phyloP scores from a whole-genome alignment of 2,888 invertebrate genomes.

The Tryphoninae sp. region DNA sequence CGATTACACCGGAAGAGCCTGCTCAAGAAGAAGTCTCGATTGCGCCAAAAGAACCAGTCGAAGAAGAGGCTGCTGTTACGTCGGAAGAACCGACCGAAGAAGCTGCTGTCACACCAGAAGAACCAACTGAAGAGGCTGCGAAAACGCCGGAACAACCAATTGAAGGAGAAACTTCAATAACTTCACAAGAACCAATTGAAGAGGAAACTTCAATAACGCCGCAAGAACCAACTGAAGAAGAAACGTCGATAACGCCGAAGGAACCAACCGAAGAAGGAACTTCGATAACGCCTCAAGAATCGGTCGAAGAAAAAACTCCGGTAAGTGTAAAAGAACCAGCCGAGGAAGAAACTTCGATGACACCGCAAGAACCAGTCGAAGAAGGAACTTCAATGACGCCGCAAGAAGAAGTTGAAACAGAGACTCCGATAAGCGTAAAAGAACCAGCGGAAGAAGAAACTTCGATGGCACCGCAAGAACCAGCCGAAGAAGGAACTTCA shows the following conservation, averaged over 20 bases:
- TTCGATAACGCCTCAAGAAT: constrained; percentile 46
- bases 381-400: constrained; percentile 58
- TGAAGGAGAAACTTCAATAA: constrained; percentile 53
- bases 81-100: constrained; percentile 55
- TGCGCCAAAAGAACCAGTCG: constrained; percentile 16
- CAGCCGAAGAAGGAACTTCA: not conserved
- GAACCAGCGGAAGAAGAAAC: constrained; percentile 7
- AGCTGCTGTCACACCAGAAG: constrained; percentile 48
- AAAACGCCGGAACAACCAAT: constrained; percentile 46
- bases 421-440: not conserved
- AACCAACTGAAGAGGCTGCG: constrained; percentile 53
- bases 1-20: not conserved
- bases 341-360: constrained; percentile 53
- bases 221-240: constrained; percentile 29
- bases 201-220: constrained; percentile 57
- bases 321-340: constrained; percentile 38
- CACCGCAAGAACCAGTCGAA: constrained; percentile 54
- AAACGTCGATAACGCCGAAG: not conserved
- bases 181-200: constrained; percentile 54
- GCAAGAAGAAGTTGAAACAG: constrained; percentile 31
- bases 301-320: constrained; percentile 54
- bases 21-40: not conserved
- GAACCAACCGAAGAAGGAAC: constrained; percentile 26
- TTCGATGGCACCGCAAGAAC: constrained; percentile 2
- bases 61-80: constrained; percentile 42